Conservation (phyloP, 2,113 vertebrate genomes). For the Phalacrocorax pelagicus region DNA sequence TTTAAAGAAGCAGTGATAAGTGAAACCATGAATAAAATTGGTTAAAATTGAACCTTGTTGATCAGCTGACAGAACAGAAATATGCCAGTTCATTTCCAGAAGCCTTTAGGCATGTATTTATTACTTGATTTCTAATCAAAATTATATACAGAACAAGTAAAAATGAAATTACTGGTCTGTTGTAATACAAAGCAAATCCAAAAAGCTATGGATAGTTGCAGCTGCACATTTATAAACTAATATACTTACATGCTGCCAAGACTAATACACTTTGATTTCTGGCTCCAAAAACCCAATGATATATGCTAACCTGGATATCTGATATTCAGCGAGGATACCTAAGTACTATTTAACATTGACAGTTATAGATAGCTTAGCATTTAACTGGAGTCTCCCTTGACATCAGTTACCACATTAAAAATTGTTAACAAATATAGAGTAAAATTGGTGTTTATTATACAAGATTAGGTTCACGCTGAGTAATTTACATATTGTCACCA, state of each 20-base stretch:
- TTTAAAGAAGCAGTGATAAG: slow-evolving; percentile 2
- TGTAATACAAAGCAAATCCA: slow-evolving; percentile 12
- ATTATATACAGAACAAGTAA: slow-evolving; percentile 21
- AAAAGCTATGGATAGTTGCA: slow-evolving; percentile 16
- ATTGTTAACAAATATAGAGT: slow-evolving; percentile 78
- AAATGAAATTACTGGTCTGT: slow-evolving; percentile 22
- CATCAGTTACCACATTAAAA: slow-evolving; percentile 78
- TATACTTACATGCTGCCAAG: slow-evolving; percentile 34
- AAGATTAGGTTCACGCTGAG: slow-evolving; percentile 65
- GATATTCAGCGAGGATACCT: slow-evolving; percentile 55
- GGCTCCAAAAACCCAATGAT: slow-evolving; percentile 38
- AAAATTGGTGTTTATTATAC: slow-evolving; percentile 71
- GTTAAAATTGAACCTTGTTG: slow-evolving; percentile 11
- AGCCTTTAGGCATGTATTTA: slow-evolving; percentile 49
- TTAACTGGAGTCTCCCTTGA: slow-evolving; percentile 66
- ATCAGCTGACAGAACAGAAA: slow-evolving; percentile 19
- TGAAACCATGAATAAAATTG: slow-evolving; percentile 4
- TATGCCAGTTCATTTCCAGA: slow-evolving; percentile 42
- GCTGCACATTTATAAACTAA: slow-evolving; percentile 45
- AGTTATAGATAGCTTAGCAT: slow-evolving; percentile 71
- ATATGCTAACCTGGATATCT: slow-evolving; percentile 45
- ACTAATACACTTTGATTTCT: slow-evolving; percentile 53
- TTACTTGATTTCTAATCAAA: slow-evolving; percentile 47
- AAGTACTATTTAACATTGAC: slow-evolving; percentile 55
- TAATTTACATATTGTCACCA: slow-evolving; percentile 73